These are phyloP conservation scores for Tipula vernalis DNA, from an alignment of 2,888 invertebrate species.

Conservation along the genomic window DNA sequence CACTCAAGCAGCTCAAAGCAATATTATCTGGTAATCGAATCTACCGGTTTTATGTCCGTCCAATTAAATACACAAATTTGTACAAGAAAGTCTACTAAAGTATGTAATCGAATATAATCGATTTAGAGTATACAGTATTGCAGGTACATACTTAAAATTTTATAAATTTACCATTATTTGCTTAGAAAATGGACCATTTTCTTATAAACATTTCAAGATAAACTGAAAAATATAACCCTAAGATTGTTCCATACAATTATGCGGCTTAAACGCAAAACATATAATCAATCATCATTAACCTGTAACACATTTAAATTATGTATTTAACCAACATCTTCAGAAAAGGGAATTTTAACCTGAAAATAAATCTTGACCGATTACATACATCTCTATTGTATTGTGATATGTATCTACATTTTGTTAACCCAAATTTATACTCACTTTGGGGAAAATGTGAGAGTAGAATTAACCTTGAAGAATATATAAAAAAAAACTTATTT, in stretches of 20 bases:
- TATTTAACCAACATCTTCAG: neutral
- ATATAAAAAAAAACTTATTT: neutral
- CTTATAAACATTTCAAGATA: neutral
- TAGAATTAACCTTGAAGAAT: neutral
- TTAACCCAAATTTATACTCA: neutral
- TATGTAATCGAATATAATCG: neutral
- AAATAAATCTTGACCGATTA: slow-evolving; percentile 4
- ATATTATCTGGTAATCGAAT: neutral
- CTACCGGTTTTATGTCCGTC: neutral
- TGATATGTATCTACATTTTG: neutral
- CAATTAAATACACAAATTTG: neutral
- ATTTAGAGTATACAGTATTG: neutral
- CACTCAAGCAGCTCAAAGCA: too few relatives aligned
- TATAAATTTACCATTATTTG: neutral
- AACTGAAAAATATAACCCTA: neutral
- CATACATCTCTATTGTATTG: neutral
- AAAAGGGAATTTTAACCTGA: neutral
- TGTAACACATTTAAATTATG: neutral
- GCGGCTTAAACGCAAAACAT: neutral
- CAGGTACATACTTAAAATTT: neutral
- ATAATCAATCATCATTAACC: neutral
- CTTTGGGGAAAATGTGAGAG: neutral
- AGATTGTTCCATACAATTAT: neutral
- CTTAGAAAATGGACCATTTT: neutral
- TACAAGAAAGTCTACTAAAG: neutral